These are phyloP conservation scores for Petrophora chlorosata DNA, from an alignment of 2,888 invertebrate genomes.

Conservation along the genomic window DNA sequence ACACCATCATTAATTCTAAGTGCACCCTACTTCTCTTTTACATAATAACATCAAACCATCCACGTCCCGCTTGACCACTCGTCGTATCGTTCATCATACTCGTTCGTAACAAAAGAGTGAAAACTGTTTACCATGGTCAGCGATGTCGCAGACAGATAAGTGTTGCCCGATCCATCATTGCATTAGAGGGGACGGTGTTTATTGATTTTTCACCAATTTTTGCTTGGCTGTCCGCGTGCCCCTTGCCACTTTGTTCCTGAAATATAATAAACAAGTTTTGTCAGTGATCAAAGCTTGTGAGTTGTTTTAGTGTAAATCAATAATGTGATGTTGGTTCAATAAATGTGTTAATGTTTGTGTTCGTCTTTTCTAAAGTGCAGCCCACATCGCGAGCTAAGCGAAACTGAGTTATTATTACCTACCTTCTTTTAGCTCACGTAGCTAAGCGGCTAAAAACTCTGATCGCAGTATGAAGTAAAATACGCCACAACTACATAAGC, in stretches of 20 bases:
- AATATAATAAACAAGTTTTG: slow-evolving; percentile 37
- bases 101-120: slow-evolving; percentile 41
- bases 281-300: slow-evolving; percentile 21
- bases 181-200: slow-evolving; percentile 68
- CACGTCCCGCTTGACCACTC: background rate
- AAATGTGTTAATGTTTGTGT: too few species aligned
- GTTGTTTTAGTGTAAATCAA: background rate
- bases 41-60: slow-evolving; percentile 2
- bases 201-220: slow-evolving; percentile 71
- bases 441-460: too few species aligned
- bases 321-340: background rate
- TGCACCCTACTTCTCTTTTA: too few species aligned
- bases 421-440: too few species aligned
- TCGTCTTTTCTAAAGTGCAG: too few species aligned
- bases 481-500: too few species aligned
- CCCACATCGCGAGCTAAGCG: too few species aligned
- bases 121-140: slow-evolving; percentile 52
- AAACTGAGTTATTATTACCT: too few species aligned
- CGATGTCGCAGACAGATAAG: slow-evolving; percentile 74
- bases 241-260: slow-evolving; percentile 26
- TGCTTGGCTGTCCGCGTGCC: slow-evolving; percentile 30
- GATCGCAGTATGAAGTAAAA: too few species aligned
- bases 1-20: too few species aligned
- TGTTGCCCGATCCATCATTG: slow-evolving; percentile 71
- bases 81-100: slow-evolving; percentile 19